Percentiles rank a stretch among this genome's conserved stretches.
Evolutionary conservation across 2,113 vertebrate genomes (phyloP).

Genomic region (Lycocorax pyrrhopterus): DNA sequence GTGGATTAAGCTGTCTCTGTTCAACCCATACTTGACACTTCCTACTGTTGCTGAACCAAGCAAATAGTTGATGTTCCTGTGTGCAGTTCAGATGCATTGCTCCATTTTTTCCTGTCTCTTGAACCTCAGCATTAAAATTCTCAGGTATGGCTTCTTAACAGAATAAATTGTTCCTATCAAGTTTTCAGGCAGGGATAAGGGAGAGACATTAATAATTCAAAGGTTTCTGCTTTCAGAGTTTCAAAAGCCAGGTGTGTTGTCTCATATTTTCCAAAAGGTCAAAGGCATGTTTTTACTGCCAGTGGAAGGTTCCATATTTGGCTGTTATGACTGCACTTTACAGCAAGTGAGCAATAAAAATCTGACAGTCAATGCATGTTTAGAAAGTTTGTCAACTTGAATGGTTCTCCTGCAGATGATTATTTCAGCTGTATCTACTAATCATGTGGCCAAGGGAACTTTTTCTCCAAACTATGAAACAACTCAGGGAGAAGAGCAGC

Average conservation of each 20-base stretch:
- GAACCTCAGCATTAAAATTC: not conserved
- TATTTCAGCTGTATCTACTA: not conserved
- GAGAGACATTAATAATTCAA: not conserved
- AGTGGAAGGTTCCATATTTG: not conserved
- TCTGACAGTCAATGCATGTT: not conserved
- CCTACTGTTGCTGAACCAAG: not conserved
- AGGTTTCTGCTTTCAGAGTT: not conserved
- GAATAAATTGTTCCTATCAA: not conserved
- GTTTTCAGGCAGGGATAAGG: not conserved
- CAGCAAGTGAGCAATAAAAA: slow-evolving; percentile 1
- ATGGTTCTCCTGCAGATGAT: not conserved
- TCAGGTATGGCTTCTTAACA: not conserved
- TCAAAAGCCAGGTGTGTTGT: not conserved
- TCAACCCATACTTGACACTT: not conserved
- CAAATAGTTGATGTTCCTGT: not conserved
- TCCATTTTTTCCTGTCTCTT: not conserved
- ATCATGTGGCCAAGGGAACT: not conserved
- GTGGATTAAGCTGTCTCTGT: not conserved
- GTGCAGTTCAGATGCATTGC: not conserved
- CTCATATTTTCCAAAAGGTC: slow-evolving; percentile 26
- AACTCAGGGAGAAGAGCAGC: not conserved
- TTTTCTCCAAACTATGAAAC: not conserved
- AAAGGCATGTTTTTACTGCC: not conserved
- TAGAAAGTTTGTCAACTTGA: not conserved
- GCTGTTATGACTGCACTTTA: not conserved